A percentile compares a stretch with the other conserved stretches of the same genome.
Evolutionary conservation across 2,888 invertebrate species (phyloP).

Genomic region (Brenthis ino): DNA sequence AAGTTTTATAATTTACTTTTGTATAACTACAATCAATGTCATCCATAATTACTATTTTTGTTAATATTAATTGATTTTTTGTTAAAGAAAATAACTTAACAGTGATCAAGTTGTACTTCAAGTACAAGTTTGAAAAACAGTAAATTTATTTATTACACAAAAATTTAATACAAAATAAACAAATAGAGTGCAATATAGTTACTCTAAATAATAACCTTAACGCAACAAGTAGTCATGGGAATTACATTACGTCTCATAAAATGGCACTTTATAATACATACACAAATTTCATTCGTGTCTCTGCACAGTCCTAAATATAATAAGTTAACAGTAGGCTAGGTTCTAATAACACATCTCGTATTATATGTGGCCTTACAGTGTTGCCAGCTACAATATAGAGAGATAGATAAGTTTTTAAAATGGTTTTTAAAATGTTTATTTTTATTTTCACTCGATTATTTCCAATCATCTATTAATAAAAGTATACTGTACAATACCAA

Average conservation of each 20-base stretch:
- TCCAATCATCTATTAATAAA: conserved; percentile 9
- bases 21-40: no score
- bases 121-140: conserved; percentile 34
- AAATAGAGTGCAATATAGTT: conserved; percentile 41
- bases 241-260: conserved; percentile 37
- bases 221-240: conserved; percentile 40
- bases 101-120: conserved; percentile 15
- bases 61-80: not conserved
- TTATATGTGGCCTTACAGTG: conserved; percentile 21
- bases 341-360: conserved; percentile 31
- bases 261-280: conserved; percentile 50
- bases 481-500: conserved; percentile 18
- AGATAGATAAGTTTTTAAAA: conserved; percentile 13
- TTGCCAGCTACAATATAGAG: conserved; percentile 17
- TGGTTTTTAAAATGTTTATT: conserved; percentile 16
- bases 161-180: conserved; percentile 46
- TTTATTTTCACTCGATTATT: conserved; percentile 11
- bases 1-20: no score
- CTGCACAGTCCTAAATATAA: conserved; percentile 35
- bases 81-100: not conserved
- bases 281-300: conserved; percentile 46
- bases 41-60: no score
- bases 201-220: conserved; percentile 41
- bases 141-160: conserved; percentile 46
- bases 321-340: conserved; percentile 37